phyloP scores from a whole-genome alignment of 2,797 vertebrate species.

The Macropodus opercularis region DNA sequence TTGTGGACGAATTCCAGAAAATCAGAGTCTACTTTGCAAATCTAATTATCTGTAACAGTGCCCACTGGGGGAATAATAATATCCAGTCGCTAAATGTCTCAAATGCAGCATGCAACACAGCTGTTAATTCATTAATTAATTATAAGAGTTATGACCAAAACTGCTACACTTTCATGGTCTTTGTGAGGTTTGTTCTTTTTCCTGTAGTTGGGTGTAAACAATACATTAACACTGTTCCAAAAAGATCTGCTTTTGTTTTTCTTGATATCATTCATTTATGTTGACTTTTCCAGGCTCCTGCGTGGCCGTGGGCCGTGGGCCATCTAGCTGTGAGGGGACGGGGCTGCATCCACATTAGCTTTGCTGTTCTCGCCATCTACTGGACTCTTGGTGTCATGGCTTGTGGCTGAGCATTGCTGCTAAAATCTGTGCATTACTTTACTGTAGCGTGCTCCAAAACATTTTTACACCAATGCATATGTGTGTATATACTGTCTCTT shows the following conservation, averaged over 20 bases:
- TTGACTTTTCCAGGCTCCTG: background rate
- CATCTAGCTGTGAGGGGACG: constrained; percentile 13
- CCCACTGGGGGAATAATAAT: constrained; percentile 1
- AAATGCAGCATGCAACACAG: background rate
- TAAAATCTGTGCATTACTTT: background rate
- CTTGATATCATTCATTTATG: background rate
- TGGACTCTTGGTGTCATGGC: constrained; percentile 23
- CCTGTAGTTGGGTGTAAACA: background rate
- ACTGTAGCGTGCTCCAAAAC: background rate
- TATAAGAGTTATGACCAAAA: background rate
- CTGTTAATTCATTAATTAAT: background rate
- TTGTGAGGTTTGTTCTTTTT: background rate
- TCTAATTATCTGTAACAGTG: constrained; percentile 25
- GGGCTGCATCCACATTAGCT: background rate
- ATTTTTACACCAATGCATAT: no score
- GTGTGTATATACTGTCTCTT: no score
- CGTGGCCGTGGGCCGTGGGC: background rate
- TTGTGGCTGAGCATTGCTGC: background rate
- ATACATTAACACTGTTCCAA: background rate
- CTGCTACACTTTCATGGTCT: background rate
- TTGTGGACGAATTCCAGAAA: constrained; percentile 57
- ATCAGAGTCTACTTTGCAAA: constrained; percentile 44
- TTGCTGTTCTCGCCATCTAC: constrained; percentile 62
- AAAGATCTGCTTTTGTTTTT: background rate
- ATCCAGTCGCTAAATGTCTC: background rate